Base-by-base conservation (phyloP, 1,140 invertebrate species). In the Rhyacophila brunnea region DNA sequence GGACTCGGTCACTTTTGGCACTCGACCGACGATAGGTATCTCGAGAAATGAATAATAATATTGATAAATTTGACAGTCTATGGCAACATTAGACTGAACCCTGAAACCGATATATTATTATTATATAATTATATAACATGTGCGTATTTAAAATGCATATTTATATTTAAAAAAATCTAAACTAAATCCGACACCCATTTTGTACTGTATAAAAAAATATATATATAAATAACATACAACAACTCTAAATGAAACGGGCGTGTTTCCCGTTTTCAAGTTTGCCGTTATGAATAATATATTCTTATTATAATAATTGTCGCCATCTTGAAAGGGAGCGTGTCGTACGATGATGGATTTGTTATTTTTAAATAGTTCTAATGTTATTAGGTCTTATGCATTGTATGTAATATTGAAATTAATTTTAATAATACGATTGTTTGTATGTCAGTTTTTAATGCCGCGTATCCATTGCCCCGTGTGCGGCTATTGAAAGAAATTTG, bases 311-410 rank as follows among this genome's bases (percentile, higher is more conserved):
- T 28, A 28, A 28, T 5, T 28, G 23, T 28, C 23, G 23, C 23
- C 23, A 28, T 28, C 23, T 28, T 28, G 23, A 28, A 28, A 28
- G 23, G 23, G 23, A 28, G 23, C 23, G 23, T 28, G 23, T 9
- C 23, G 23, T 28, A 28, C 23, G 23, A 28, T 28, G 42, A 59
- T 17, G 48, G 49, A 59, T 59, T 59, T 59, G 57, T 59, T 59
- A 59, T 52, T 47, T 53, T 59, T 59, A 52, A 59, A 47, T 52
- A 52, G 50, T 52, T 56, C 18, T 59, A 59, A 59, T 53, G 49
- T 59, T 59, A 28, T 45, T 59, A 52, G 44, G 20, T 59, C 57
- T 59, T 59, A 59, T 53, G 57, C 43, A 43, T 52, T 52, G 18
- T 45, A 44, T 43, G 14, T 43, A 32, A 53, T 28, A 44, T 50